phyloP scores from a whole-genome alignment of 2,113 vertebrate species.

The Casuarius casuarius region DNA sequence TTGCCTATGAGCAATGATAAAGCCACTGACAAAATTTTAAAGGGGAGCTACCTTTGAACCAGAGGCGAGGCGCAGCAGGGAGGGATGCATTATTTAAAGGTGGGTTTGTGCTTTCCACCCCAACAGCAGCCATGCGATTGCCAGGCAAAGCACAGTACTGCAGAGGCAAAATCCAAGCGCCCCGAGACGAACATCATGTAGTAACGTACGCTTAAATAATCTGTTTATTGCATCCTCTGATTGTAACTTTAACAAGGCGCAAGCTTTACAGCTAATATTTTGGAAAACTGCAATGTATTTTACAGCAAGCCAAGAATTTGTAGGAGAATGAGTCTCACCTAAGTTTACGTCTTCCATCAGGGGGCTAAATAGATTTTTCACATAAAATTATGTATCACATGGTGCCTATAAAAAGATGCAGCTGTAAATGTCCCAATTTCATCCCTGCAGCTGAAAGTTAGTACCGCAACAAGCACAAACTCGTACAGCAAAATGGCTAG shows the following conservation, averaged over 20 bases:
- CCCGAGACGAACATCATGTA: neutral
- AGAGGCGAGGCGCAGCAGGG: conserved; percentile 41
- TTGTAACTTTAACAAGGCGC: conserved; percentile 61
- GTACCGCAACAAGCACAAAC: neutral
- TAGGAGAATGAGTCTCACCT: conserved; percentile 14
- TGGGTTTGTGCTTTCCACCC: conserved; percentile 40
- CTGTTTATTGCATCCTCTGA: conserved; percentile 21
- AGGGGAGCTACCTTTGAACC: conserved; percentile 54
- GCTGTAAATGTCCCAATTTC: conserved; percentile 31
- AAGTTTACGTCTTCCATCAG: conserved; percentile 51
- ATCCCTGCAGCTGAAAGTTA: neutral
- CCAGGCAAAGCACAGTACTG: neutral
- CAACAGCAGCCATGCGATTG: neutral
- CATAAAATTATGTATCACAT: conserved; percentile 30
- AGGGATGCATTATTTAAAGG: conserved; percentile 57
- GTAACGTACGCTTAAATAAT: conserved; percentile 35
- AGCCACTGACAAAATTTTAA: conserved; percentile 61
- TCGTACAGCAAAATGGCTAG: neutral
- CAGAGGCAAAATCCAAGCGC: neutral
- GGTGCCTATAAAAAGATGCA: conserved; percentile 27
- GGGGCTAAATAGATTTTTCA: conserved; percentile 41
- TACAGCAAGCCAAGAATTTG: conserved; percentile 5
- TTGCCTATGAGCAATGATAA: conserved; percentile 44
- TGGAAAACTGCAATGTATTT: neutral
- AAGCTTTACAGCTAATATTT: conserved; percentile 58